Base-by-base conservation (phyloP, 2,888 invertebrate species). In the Timema podura region DNA sequence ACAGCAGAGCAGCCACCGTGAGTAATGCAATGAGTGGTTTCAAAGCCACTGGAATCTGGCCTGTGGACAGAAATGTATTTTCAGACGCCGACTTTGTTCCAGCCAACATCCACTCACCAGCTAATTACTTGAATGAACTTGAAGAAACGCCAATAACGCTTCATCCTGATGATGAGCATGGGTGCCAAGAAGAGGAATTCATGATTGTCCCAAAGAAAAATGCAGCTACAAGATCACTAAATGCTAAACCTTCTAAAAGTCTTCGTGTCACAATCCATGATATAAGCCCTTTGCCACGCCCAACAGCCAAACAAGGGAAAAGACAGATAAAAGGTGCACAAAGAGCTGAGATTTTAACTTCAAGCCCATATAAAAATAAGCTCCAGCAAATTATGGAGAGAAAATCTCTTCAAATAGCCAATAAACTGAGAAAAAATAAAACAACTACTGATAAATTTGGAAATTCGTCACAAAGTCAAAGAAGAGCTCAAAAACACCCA, bases 41-140 rank as follows among this genome's bases (percentile, higher is more conserved):
- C 51, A 45, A 0, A 68, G 48, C 45, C 15, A 65, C 65, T 15
- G 65, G 69, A 2, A 69, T 65, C 16, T 65, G 65, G 65, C 47
- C 65, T 49, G 45, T 54, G 9, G 16, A 65, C 30, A 7, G 65
- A 8, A 45, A 54, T 69, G 5, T 65, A 3, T 54, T 54, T 51
- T 16, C 46, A 13, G 57, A 45, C 5, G 11, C 54, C 2, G 57
- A 65, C 46, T 65, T 69, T 54, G 65, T 51, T 13, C 49, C n/a
- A 44, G 49, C 8, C n/a, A 48, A 49, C 10, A 48, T 10, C 6
- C 54, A 54, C 54, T 54, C 54, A 54, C 11, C 13, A 54, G 6
- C 54, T 15, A 10, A 5, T 10, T 15, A n/a, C 54, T 15, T 13
- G 16, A 16, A 54, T 10, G 6, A 54, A 10, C 13, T 54, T 54